Percentiles rank a stretch among this genome's conserved stretches.
Evolutionary conservation across 2,888 invertebrate species (phyloP).

Genomic region (Arctia plantaginis): DNA sequence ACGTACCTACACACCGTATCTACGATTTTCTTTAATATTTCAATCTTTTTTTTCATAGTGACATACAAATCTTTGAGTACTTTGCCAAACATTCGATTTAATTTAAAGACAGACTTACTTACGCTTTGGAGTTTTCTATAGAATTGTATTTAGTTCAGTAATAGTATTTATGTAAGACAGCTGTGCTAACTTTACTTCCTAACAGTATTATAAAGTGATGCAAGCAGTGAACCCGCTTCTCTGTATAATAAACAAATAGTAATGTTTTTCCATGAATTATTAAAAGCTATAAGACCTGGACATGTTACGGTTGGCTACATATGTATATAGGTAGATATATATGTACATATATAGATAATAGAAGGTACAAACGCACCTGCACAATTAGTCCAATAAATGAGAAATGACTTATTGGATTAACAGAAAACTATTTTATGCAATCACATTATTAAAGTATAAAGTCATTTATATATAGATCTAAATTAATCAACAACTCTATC

Average conservation of each 20-base stretch:
- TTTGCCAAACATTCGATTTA: neutral
- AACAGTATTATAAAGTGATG: neutral
- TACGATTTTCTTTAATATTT: neutral
- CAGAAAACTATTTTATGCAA: too few relatives aligned
- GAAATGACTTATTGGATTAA: neutral
- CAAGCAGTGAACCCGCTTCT: neutral
- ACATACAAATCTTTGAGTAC: neutral
- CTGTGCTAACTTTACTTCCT: neutral
- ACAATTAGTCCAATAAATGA: neutral
- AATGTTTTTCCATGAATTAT: neutral
- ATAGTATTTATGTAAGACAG: neutral
- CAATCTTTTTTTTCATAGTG: neutral
- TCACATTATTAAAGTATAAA: neutral
- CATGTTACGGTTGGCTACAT: too few relatives aligned
- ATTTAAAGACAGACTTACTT: slow-evolving; percentile 10
- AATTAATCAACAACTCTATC: neutral
- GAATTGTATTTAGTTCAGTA: slow-evolving; percentile 4
- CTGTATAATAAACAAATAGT: neutral
- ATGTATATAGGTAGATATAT: too few relatives aligned
- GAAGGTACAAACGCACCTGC: neutral
- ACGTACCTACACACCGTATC: neutral
- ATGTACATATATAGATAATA: neutral
- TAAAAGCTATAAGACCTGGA: neutral
- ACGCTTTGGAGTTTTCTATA: slow-evolving; percentile 1
- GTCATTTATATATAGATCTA: neutral